Percentiles rank a stretch among this genome's conserved stretches.
Conservation (phyloP, 2,113 vertebrate species). For the Aptenodytes patagonicus region DNA sequence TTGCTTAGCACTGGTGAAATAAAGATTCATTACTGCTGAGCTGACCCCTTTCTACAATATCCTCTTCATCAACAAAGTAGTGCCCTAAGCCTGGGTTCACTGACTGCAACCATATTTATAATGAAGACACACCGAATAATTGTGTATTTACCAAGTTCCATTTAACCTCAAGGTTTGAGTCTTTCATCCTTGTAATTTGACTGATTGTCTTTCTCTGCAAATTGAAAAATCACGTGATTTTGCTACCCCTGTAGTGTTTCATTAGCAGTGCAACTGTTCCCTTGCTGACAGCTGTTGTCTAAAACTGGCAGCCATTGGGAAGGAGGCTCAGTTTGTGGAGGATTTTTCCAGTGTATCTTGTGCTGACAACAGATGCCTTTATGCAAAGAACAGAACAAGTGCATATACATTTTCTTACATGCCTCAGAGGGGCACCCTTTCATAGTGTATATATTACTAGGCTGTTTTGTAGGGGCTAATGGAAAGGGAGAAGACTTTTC, state of each 20-base stretch:
- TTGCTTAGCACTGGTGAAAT: slow-evolving; percentile 22
- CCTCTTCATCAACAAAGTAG: slow-evolving; percentile 57
- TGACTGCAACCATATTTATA: slow-evolving; percentile 34
- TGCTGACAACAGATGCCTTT: not conserved
- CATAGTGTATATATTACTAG: not conserved
- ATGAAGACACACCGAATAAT: slow-evolving; percentile 38
- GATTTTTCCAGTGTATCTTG: not conserved
- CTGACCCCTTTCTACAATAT: slow-evolving; percentile 49
- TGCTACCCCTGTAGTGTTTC: not conserved
- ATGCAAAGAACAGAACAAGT: not conserved
- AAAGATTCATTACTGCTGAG: slow-evolving; percentile 56
- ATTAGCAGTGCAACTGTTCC: not conserved
- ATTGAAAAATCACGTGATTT: slow-evolving; percentile 13
- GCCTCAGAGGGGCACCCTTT: not conserved
- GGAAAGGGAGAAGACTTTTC: not conserved
- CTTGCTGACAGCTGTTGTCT: not conserved
- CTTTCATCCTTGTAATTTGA: not conserved
- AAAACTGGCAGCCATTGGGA: not conserved
- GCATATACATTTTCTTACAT: not conserved
- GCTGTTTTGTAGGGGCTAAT: not conserved
- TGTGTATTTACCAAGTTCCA: slow-evolving; percentile 64
- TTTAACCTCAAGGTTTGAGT: slow-evolving; percentile 12
- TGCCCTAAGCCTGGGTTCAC: slow-evolving; percentile 21
- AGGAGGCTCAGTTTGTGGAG: not conserved
- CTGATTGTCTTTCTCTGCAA: not conserved